These are phyloP conservation scores for Calameuta idolon DNA, from an alignment of 2,888 invertebrate genomes.

Conservation along the genomic window DNA sequence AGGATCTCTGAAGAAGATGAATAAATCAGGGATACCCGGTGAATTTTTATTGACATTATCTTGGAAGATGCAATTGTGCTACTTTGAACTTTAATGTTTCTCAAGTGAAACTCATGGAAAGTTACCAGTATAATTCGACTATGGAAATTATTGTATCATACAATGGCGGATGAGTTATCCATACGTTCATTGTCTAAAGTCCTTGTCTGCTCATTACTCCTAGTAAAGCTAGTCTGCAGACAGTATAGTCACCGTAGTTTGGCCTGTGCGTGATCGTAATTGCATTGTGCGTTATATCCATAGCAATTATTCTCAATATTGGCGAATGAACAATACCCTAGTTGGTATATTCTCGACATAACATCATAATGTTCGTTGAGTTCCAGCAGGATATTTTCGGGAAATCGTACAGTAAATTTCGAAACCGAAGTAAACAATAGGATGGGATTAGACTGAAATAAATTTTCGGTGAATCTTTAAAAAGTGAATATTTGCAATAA, in stretches of 20 bases:
- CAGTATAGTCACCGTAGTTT: conserved; percentile 20
- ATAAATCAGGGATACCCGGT: neutral
- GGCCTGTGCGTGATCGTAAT: conserved; percentile 23
- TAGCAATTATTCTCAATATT: conserved; percentile 31
- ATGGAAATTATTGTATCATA: conserved; percentile 38
- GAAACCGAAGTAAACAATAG: neutral
- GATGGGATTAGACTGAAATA: neutral
- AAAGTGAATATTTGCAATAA: neutral
- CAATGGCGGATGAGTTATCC: conserved; percentile 36
- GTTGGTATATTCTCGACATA: neutral
- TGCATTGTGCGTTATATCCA: conserved; percentile 21
- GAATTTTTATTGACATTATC: neutral
- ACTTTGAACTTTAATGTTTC: neutral
- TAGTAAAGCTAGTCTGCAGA: conserved; percentile 15
- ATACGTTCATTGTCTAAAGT: conserved; percentile 37
- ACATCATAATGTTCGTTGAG: neutral
- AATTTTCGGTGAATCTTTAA: neutral
- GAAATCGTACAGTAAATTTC: neutral
- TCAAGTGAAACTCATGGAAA: neutral
- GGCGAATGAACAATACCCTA: conserved; percentile 20
- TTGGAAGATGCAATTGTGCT: neutral
- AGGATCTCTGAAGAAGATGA: neutral
- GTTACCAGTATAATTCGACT: conserved; percentile 25
- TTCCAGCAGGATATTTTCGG: neutral
- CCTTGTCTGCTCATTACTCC: conserved; percentile 42